These are phyloP conservation scores for Leptopilina boulardi DNA, from an alignment of 1,140 invertebrate genomes.

Conservation along the genomic window DNA sequence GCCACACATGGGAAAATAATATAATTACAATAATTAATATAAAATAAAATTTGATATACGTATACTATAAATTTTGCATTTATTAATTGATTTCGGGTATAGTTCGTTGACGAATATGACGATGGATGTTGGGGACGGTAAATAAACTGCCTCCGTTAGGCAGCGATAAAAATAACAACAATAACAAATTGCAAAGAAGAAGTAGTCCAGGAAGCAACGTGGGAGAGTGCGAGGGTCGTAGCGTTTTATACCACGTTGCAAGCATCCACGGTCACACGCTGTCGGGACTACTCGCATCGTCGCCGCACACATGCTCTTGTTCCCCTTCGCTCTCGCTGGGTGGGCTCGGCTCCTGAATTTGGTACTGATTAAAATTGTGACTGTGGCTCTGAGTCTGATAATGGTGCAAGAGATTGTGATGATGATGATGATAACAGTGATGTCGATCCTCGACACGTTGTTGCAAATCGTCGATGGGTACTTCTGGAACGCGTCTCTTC, in stretches of 20 bases:
- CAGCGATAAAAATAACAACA: conserved; percentile 57
- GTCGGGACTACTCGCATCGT: conserved; percentile 66
- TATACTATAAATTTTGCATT: background rate
- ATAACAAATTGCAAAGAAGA: conserved; percentile 53
- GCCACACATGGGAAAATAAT: no score
- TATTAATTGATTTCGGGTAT: conserved; percentile 37
- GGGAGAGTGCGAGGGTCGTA: conserved; percentile 47
- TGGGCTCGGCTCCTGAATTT: conserved; percentile 64
- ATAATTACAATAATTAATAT: no score
- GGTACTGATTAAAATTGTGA: conserved; percentile 62
- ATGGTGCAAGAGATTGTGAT: conserved; percentile 65
- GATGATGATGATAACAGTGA: conserved; percentile 69
- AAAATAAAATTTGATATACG: no score
- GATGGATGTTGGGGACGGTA: conserved; percentile 44
- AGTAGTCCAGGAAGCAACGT: conserved; percentile 51
- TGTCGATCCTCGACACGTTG: conserved; percentile 67
- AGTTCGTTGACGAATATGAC: conserved; percentile 38
- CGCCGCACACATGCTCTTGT: conserved; percentile 56
- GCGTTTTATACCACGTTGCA: conserved; percentile 42
- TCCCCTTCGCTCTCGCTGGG: conserved; percentile 67
- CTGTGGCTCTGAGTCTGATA: conserved; percentile 63
- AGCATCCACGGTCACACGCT: conserved; percentile 64
- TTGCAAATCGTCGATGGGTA: conserved; percentile 65
- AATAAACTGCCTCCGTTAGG: conserved; percentile 48
- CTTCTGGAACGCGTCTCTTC: conserved; percentile 60